These are phyloP conservation scores for Armadillidium nasatum DNA, from an alignment of 1,140 invertebrate genomes.

Conservation along the genomic window DNA sequence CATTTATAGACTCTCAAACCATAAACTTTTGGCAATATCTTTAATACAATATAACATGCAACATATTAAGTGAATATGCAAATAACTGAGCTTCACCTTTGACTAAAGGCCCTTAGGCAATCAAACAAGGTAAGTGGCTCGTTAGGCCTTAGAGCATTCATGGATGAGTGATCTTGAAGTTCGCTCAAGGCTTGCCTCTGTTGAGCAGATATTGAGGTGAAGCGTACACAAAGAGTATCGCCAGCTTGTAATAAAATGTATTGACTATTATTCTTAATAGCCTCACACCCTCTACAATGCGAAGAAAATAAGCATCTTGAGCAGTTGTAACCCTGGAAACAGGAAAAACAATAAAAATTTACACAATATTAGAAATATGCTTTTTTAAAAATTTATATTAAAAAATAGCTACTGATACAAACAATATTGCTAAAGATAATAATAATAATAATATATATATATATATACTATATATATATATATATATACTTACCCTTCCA, in stretches of 20 bases:
- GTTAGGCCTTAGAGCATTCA: constrained; percentile 32
- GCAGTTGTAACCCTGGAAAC: constrained; percentile 50
- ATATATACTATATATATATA: too few species aligned
- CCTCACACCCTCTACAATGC: constrained; percentile 61
- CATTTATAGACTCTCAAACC: too few species aligned
- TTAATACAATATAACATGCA: too few species aligned
- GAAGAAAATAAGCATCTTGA: constrained; percentile 59
- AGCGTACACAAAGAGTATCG: constrained; percentile 59
- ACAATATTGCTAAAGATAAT: too few species aligned
- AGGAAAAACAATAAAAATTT: too few species aligned
- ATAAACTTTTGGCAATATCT: too few species aligned
- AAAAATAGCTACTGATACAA: too few species aligned
- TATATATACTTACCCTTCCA: constrained; percentile 35
- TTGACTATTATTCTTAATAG: constrained; percentile 51
- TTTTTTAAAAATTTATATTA: too few species aligned
- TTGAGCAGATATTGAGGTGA: constrained; percentile 43
- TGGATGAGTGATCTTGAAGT: constrained; percentile 29
- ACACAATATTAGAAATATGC: too few species aligned
- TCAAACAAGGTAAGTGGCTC: constrained; percentile 59
- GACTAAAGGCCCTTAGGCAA: constrained; percentile 65
- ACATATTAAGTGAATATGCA: not conserved
- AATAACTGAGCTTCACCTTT: constrained; percentile 46
- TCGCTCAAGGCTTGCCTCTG: constrained; percentile 23
- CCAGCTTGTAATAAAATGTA: constrained; percentile 56
- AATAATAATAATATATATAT: not conserved